Evolutionary conservation across 2,113 vertebrate species (phyloP).

Genomic region (Nibea albiflora): DNA sequence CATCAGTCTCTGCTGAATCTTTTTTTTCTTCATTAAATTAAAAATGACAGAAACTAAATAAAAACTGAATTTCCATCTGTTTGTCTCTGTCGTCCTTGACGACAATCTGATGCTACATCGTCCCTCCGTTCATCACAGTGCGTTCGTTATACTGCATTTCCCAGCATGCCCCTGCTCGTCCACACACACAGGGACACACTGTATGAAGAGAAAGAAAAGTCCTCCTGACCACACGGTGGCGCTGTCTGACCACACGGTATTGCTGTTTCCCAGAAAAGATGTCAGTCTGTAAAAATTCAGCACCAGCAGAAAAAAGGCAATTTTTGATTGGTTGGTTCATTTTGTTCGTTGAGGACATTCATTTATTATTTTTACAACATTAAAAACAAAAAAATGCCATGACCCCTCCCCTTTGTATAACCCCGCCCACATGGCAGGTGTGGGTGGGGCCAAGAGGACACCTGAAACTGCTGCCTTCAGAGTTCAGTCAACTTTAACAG

Average conservation of each 20-base stretch:
- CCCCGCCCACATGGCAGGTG: not conserved
- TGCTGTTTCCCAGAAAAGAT: slow-evolving; percentile 26
- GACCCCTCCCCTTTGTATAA: slow-evolving; percentile 3
- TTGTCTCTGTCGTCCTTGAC: not conserved
- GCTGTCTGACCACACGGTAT: slow-evolving; percentile 40
- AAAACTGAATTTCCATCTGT: not conserved
- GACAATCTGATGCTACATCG: slow-evolving; percentile 29
- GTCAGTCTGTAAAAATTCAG: slow-evolving; percentile 72
- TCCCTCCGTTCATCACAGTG: slow-evolving; percentile 50
- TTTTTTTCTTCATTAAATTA: slow-evolving; percentile 40
- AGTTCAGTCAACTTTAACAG: slow-evolving; percentile 11
- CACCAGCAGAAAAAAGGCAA: slow-evolving; percentile 81
- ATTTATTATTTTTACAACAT: slow-evolving; percentile 65
- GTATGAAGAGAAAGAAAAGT: slow-evolving; percentile 27
- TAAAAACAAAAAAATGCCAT: slow-evolving; percentile 30
- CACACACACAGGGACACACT: slow-evolving; percentile 50
- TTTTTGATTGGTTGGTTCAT: slow-evolving; percentile 69
- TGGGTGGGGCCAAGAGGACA: not conserved
- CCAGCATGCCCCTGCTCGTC: slow-evolving; percentile 67
- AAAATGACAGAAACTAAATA: slow-evolving; percentile 34
- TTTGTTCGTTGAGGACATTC: slow-evolving; percentile 71
- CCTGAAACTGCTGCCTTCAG: slow-evolving; percentile 22
- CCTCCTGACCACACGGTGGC: slow-evolving; percentile 33
- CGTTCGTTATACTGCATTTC: slow-evolving; percentile 69
- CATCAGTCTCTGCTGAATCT: slow-evolving; percentile 63